Evolutionary conservation across 1,140 invertebrate species (phyloP).

Genomic region (Protaetia brevitarsis): DNA sequence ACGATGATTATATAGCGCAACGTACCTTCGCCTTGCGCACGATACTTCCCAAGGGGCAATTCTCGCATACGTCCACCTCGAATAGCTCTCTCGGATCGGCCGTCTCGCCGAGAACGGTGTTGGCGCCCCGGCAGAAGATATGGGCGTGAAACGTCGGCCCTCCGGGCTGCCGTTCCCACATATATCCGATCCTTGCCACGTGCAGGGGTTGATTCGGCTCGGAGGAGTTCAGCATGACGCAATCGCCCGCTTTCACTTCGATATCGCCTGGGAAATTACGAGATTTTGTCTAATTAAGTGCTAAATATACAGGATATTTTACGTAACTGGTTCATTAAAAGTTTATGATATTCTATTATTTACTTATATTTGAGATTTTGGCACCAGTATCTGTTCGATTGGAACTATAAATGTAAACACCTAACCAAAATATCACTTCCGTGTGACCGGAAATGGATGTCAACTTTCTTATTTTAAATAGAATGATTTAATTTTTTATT

Average conservation of each 20-base stretch:
- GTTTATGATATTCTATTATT: too few species aligned
- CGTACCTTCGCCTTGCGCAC: slow-evolving; percentile 39
- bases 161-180: slow-evolving; percentile 65
- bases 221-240: slow-evolving; percentile 69
- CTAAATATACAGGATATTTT: too few species aligned
- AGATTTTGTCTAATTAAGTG: neutral
- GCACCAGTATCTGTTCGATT: too few species aligned
- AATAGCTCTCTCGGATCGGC: slow-evolving; percentile 78
- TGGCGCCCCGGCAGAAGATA: slow-evolving; percentile 67
- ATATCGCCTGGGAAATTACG: slow-evolving; percentile 30
- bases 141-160: slow-evolving; percentile 64
- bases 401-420: too few species aligned
- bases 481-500: too few species aligned
- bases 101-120: slow-evolving; percentile 79
- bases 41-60: slow-evolving; percentile 42
- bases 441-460: too few species aligned
- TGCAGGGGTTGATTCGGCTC: slow-evolving; percentile 63
- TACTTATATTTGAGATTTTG: too few species aligned
- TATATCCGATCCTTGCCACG: slow-evolving; percentile 67
- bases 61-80: slow-evolving; percentile 66
- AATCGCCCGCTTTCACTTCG: slow-evolving; percentile 56
- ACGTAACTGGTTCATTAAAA: too few species aligned
- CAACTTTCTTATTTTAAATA: too few species aligned
- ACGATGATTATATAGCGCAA: neutral
- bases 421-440: too few species aligned